A percentile compares a stretch with the other conserved stretches of the same genome.
Conservation (phyloP, 2,888 invertebrate species). For the Bembecia ichneumoniformis region DNA sequence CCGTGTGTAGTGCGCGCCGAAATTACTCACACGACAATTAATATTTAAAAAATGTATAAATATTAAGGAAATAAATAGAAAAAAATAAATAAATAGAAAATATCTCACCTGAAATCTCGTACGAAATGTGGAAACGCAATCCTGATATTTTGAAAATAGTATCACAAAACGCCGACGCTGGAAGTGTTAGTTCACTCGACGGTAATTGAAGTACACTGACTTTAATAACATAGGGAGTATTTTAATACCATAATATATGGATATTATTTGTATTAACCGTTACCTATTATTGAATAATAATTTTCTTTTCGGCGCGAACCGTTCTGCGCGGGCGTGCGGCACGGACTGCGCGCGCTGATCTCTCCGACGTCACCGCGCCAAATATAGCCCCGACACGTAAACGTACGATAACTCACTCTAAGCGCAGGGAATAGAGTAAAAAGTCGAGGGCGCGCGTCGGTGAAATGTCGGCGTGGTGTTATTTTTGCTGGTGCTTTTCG, state of each 20-base stretch:
- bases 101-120: slow-evolving; percentile 29
- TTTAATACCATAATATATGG: slow-evolving; percentile 23
- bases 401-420: slow-evolving; percentile 24
- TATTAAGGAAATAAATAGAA: too few species aligned
- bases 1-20: slow-evolving; percentile 13
- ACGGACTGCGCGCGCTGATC: slow-evolving; percentile 52
- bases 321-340: slow-evolving; percentile 45
- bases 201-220: slow-evolving; percentile 23
- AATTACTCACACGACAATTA: too few species aligned
- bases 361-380: slow-evolving; percentile 50
- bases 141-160: slow-evolving; percentile 28
- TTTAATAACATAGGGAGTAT: too few species aligned
- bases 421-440: slow-evolving; percentile 15
- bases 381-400: slow-evolving; percentile 42
- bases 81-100: slow-evolving; percentile 4
- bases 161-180: slow-evolving; percentile 15
- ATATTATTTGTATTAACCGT: slow-evolving; percentile 1
- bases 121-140: slow-evolving; percentile 18
- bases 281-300: slow-evolving; percentile 3
- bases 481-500: slow-evolving; percentile 65
- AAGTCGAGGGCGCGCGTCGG: slow-evolving; percentile 12
- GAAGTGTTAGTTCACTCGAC: slow-evolving; percentile 1
- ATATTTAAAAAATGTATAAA: too few species aligned
- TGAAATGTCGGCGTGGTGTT: slow-evolving; percentile 58
- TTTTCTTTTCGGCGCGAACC: slow-evolving; percentile 29